Base-by-base conservation (phyloP, 2,797 vertebrate genomes). In the Limnodromus scolopaceus region DNA sequence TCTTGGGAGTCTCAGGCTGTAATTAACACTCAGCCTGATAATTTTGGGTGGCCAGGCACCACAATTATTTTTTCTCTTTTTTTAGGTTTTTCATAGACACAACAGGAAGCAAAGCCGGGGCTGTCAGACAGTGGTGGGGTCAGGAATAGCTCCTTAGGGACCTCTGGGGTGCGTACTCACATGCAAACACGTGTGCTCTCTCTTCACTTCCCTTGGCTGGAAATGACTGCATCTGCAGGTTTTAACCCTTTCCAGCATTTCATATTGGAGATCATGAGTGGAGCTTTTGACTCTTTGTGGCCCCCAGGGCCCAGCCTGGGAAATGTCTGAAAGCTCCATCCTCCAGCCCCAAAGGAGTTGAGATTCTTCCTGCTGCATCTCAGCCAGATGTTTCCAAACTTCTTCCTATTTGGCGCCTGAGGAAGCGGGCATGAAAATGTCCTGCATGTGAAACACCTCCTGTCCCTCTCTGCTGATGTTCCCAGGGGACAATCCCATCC, bases 61-160 rank as follows among this genome's bases (percentile, higher is more conserved):
- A 11, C 71, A 48, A 18, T 91, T 85, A 57, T 81, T 93, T 95
- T 89, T 75, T 79, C 61, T 95, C 95, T 76, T 92, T 91, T 96
- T 97, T 97, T 96, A 94, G 96, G 51, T 95, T 87, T 87, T 89
- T 88, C 6, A 4, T 72, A 97, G 96, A 97, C 93, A 93, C 76
- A 94, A 97, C 96, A 97, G 96, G 96, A 97, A 97, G 75, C 3
- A 2, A 89, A 79, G 80, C 72, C n/a, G 65, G 36, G 71, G 69
- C 69, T 92, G 41, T 75, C 55, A 34, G 93, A 49, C 75, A 36
- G 66, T 10, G 41, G 30, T 84, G 69, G 84, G 84, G 77, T 93
- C 61, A 87, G 70, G 77, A 74, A 57, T 92, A 87, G 75, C 53
- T 71, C 39, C 36, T 32, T 43, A 25, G 70, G 70, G 61, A 13